Conservation (phyloP, 2,113 vertebrate species). For the Elaphurus davidianus region DNA sequence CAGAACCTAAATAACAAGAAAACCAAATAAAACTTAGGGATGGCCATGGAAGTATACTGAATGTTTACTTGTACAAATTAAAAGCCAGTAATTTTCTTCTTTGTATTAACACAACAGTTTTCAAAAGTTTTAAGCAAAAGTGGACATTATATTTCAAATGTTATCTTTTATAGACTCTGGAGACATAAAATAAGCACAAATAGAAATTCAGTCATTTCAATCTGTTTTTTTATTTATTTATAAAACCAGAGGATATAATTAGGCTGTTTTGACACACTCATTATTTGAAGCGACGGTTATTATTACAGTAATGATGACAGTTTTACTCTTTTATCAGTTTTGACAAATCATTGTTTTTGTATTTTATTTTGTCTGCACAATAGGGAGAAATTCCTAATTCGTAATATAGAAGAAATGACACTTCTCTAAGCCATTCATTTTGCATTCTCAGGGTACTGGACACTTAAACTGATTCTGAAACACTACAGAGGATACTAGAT, state of each 20-base stretch:
- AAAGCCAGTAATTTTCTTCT: background rate
- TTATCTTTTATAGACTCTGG: background rate
- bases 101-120: background rate
- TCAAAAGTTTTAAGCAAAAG: background rate
- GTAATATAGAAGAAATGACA: background rate
- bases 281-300: background rate
- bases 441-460: background rate
- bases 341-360: background rate
- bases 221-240: background rate
- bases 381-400: slow-evolving; percentile 8
- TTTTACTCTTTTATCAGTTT: background rate
- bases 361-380: slow-evolving; percentile 2
- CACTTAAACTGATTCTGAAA: background rate
- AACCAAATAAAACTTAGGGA: background rate
- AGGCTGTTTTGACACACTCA: background rate
- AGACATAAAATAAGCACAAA: background rate
- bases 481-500: background rate
- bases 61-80: background rate
- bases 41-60: background rate
- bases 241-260: background rate
- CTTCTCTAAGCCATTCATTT: background rate
- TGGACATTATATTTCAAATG: background rate
- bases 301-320: background rate
- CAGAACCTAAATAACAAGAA: background rate
- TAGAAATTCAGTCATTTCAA: background rate